A percentile compares a stretch with the other conserved stretches of the same genome.
phyloP scores from a whole-genome alignment of 2,113 vertebrate species.

The Carollia perspicillata region DNA sequence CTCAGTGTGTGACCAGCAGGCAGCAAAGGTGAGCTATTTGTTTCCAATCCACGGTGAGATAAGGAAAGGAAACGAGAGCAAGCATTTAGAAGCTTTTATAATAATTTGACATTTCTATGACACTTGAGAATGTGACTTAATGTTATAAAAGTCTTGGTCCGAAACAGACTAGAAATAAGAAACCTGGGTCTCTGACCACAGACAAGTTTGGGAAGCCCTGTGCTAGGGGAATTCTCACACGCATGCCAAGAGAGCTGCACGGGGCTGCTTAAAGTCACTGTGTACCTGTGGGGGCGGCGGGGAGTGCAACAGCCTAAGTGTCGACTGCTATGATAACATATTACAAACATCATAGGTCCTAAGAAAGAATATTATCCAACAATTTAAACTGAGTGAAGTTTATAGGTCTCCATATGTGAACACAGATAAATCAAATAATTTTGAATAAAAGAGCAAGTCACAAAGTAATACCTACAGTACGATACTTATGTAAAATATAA shows the following conservation, averaged over 20 bases:
- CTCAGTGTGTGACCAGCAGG: too few relatives aligned
- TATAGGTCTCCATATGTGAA: not conserved
- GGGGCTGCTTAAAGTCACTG: not conserved
- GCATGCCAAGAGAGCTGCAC: not conserved
- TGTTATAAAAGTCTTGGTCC: not conserved
- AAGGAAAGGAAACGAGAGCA: not conserved
- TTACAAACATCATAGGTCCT: not conserved
- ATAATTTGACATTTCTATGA: not conserved
- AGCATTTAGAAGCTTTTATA: not conserved
- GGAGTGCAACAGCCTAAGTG: not conserved
- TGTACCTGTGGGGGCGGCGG: not conserved
- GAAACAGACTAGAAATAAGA: not conserved
- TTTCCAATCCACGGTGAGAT: not conserved
- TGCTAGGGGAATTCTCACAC: not conserved
- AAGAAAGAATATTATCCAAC: not conserved
- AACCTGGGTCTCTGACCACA: not conserved
- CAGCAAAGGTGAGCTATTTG: not conserved
- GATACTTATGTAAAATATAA: not conserved
- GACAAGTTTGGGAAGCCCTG: not conserved
- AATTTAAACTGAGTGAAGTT: not conserved
- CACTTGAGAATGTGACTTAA: not conserved
- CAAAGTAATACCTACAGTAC: not conserved
- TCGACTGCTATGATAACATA: not conserved
- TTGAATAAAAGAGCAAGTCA: slow-evolving; percentile 11
- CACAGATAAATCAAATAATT: not conserved